Evolutionary conservation across 2,113 vertebrate genomes (phyloP).

Genomic region (Brachyistius frenatus): DNA sequence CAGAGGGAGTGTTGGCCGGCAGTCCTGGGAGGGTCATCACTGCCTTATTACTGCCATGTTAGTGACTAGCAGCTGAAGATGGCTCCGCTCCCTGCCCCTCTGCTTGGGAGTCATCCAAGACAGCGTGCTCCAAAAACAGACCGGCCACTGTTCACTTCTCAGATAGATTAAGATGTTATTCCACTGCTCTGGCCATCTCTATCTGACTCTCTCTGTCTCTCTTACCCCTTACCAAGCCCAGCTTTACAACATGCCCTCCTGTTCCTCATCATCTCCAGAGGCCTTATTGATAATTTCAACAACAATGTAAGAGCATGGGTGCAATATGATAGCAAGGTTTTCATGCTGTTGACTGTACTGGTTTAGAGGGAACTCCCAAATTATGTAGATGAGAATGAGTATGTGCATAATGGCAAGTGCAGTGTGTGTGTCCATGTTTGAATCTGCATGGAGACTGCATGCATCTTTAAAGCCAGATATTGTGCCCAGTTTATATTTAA

Average conservation of each 20-base stretch:
- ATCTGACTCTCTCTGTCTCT: conserved; percentile 40
- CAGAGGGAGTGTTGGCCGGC: conserved; percentile 63
- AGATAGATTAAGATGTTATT: conserved; percentile 84
- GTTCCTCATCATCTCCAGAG: conserved; percentile 40
- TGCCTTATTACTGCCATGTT: conserved; percentile 80
- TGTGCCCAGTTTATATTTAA: conserved; percentile 80
- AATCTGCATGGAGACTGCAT: conserved; percentile 57
- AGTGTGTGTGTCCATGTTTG: conserved; percentile 36
- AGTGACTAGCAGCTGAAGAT: conserved; percentile 79
- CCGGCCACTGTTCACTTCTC: conserved; percentile 81
- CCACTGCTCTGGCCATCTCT: conserved; percentile 67
- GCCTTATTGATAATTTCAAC: conserved; percentile 61
- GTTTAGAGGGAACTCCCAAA: conserved; percentile 39
- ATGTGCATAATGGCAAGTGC: conserved; percentile 28
- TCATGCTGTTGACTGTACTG: conserved; percentile 38
- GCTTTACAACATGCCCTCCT: conserved; percentile 48
- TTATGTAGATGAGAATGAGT: conserved; percentile 23
- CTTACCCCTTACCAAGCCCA: conserved; percentile 21
- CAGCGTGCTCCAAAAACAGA: conserved; percentile 83
- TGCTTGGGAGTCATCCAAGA: conserved; percentile 80
- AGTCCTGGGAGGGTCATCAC: conserved; percentile 76
- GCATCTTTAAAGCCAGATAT: conserved; percentile 71
- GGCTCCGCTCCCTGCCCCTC: conserved; percentile 75
- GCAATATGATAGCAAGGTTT: conserved; percentile 57
- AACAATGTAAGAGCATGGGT: conserved; percentile 46